Percentiles rank a stretch among this genome's conserved stretches.
Evolutionary conservation across 2,888 invertebrate species (phyloP).

Genomic region (Campoplex capitator): DNA sequence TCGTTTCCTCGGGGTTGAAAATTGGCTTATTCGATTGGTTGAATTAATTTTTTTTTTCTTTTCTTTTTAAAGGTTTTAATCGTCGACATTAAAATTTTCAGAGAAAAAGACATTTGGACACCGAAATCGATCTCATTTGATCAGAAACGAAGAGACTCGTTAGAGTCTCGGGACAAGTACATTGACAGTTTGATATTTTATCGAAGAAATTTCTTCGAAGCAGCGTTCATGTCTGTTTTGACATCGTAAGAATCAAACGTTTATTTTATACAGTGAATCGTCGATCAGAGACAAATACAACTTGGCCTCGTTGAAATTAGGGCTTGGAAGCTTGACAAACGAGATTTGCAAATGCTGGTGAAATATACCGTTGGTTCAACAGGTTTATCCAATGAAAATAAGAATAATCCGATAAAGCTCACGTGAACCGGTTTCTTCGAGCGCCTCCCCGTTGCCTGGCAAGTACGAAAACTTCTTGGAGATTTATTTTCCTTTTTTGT

Average conservation of each 20-base stretch:
- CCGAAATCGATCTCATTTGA: too few relatives aligned
- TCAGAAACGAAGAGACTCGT: too few relatives aligned
- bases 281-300: not conserved
- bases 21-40: not conserved
- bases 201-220: not conserved
- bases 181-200: not conserved
- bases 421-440: slow-evolving; percentile 39
- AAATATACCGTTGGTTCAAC: slow-evolving; percentile 44
- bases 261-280: not conserved
- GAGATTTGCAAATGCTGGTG: slow-evolving; percentile 11
- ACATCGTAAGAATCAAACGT: not conserved
- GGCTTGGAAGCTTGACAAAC: slow-evolving; percentile 8
- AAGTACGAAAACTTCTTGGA: slow-evolving; percentile 11
- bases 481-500: not conserved
- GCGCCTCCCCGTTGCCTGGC: not conserved
- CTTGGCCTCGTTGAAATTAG: not conserved
- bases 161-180: too few relatives aligned
- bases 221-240: not conserved
- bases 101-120: too few relatives aligned
- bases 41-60: not conserved
- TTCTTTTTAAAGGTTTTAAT: not conserved
- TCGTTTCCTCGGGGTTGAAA: not conserved
- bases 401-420: slow-evolving; percentile 50
- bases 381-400: slow-evolving; percentile 36
- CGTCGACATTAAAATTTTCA: not conserved